Percentiles rank a stretch among this genome's conserved stretches.
These are phyloP conservation scores for Schlechtendalia chinensis DNA, from an alignment of 1,140 invertebrate species.

Conservation along the genomic window DNA sequence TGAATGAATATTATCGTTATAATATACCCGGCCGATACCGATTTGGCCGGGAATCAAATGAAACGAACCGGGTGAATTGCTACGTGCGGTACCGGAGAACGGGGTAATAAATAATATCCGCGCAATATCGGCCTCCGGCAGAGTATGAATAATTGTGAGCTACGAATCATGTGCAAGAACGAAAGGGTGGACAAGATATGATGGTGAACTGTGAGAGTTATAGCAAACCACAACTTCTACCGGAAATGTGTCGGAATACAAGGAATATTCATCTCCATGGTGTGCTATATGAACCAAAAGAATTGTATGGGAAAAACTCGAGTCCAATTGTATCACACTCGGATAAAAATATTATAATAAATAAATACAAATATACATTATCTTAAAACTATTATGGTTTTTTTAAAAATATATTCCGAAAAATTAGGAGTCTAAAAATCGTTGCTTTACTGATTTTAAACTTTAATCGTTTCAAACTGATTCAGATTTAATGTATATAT, in stretches of 20 bases:
- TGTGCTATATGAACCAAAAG: neutral
- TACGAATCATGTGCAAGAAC: neutral
- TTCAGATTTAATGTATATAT: no score
- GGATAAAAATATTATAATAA: neutral
- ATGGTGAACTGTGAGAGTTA: neutral
- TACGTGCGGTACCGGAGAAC: neutral
- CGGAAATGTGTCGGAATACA: constrained; percentile 22
- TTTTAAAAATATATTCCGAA: neutral
- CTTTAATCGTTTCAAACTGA: no score
- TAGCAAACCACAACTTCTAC: neutral
- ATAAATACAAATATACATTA: no score
- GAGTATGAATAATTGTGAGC: constrained; percentile 38
- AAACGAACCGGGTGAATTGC: constrained; percentile 31
- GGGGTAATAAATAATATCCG: constrained; percentile 38
- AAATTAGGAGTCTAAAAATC: no score
- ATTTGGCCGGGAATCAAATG: constrained; percentile 46
- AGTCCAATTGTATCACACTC: neutral
- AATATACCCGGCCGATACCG: constrained; percentile 16
- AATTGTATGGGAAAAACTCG: neutral
- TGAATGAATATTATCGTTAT: constrained; percentile 37
- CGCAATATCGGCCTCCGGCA: constrained; percentile 4
- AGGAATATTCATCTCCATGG: neutral
- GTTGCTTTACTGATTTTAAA: no score
- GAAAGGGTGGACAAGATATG: neutral
- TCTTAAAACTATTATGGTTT: no score